Evolutionary conservation across 2,888 invertebrate genomes (phyloP), one percentile per base, ranked within the genome.

Genomic region (Macrosoma leucophasiata): DNA sequence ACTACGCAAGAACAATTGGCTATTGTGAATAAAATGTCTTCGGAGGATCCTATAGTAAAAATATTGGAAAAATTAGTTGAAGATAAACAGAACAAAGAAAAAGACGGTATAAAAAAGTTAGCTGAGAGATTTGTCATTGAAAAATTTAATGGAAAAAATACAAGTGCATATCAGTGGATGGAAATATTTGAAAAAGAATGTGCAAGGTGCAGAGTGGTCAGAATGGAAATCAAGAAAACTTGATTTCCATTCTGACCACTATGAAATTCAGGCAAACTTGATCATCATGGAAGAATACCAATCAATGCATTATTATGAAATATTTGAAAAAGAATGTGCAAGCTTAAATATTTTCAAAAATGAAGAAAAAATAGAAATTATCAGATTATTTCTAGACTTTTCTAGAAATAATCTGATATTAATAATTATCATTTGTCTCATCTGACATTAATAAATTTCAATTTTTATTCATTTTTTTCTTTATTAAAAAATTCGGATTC

Each of bases 141-240:
- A 33, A 56, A 55, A 41, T 57, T 57, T 42, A 24, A 19, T 21
- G 32, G 39, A 4, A 56, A 42, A 45, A 49, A 27, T 21, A 26
- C 43, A 22, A 53, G 37, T 45, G 48, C 42, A 13, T 10, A 7
- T 2, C 50, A 53, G 5, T 58, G 56, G 56, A 52, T 57, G 1
- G 39, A 47, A 1, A 15, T 24, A n/a, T 58, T 58, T 46, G 50
- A 61, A 36, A 50, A 36, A 19, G 55, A 56, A 46, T 58, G 55
- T 39, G 9, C 2, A 24, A 24, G 55, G 0, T 50, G 51, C 12
- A 34, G 42, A 8, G 35, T 57, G 4, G 8, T 8, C 20, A 15
- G 30, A 34, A 50, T 55, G 20, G 33, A 33, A 28, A n/a, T n/a
- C n/a, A n/a, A n/a, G n/a, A n/a, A n/a, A n/a, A n/a, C n/a, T n/a